Evolutionary conservation across 2,113 vertebrate species (phyloP).

Genomic region (Cyprinus carpio): DNA sequence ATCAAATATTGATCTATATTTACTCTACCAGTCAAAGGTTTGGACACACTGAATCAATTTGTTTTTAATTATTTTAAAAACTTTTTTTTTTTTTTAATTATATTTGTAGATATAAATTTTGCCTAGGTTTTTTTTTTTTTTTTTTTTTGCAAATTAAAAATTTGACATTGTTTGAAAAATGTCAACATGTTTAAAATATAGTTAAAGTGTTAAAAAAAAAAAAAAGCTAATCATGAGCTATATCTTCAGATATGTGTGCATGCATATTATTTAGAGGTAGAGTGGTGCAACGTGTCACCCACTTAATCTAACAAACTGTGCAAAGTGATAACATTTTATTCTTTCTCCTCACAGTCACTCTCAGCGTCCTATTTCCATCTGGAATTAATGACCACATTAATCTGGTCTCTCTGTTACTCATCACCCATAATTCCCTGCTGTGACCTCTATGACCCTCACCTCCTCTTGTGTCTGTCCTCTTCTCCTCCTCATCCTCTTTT

Average conservation of each 20-base stretch:
- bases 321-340: constrained; percentile 5
- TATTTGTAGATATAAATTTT: background rate
- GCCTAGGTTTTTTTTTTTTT: background rate
- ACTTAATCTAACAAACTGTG: constrained; percentile 18
- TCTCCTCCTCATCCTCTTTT: constrained; percentile 35
- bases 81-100: background rate
- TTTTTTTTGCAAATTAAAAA: background rate
- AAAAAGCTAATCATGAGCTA: background rate
- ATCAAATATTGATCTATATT: constrained; percentile 59
- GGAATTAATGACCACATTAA: constrained; percentile 59
- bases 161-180: background rate
- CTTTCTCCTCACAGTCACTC: background rate
- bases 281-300: background rate
- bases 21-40: constrained; percentile 23
- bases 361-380: constrained; percentile 46
- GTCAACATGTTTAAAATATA: background rate
- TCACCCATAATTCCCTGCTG: constrained; percentile 47
- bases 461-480: constrained; percentile 30
- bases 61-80: background rate
- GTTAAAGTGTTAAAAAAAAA: no score
- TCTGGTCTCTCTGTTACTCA: constrained; percentile 53
- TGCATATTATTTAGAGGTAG: background rate
- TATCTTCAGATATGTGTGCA: background rate
- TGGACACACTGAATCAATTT: background rate
- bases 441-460: constrained; percentile 49